phyloP scores from a whole-genome alignment of 2,797 vertebrate species.

The Amniataba percoides region DNA sequence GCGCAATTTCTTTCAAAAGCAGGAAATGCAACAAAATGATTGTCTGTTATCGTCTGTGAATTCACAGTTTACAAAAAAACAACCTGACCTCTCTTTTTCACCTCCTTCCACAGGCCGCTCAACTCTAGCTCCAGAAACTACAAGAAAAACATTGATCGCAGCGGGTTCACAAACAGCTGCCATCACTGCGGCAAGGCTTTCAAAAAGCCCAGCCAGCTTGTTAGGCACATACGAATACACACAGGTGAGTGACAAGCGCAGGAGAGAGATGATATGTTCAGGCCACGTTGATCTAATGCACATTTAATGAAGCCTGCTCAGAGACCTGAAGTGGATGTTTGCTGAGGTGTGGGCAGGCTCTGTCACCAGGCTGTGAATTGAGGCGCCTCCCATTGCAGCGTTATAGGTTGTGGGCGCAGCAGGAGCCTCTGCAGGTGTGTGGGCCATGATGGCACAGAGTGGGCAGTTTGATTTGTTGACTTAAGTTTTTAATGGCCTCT shows the following conservation, averaged over 20 bases:
- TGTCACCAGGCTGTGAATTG: background rate
- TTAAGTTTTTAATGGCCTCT: background rate
- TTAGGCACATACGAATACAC: slow-evolving; percentile 96
- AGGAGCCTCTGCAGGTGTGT: slow-evolving; percentile 6
- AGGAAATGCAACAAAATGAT: background rate
- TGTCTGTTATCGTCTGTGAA: background rate
- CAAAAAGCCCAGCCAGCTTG: slow-evolving; percentile 98
- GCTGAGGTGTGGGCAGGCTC: background rate
- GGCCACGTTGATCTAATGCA: background rate
- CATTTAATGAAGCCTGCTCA: background rate
- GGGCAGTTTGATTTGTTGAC: background rate
- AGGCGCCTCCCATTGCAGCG: background rate
- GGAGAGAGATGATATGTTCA: background rate
- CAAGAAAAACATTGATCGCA: slow-evolving; percentile 96
- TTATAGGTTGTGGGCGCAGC: background rate
- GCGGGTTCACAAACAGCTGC: slow-evolving; percentile 95
- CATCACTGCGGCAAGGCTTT: slow-evolving; percentile 98
- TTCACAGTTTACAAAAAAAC: background rate
- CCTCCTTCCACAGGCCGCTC: slow-evolving; percentile 82
- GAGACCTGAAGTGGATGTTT: slow-evolving; percentile 2
- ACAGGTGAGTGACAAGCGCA: slow-evolving; percentile 87
- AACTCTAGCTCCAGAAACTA: slow-evolving; percentile 92
- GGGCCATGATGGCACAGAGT: background rate
- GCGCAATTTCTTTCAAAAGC: background rate
- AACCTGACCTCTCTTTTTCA: background rate